phyloP scores from a whole-genome alignment of 2,113 vertebrate species.

The Amblyopsis rosae region DNA sequence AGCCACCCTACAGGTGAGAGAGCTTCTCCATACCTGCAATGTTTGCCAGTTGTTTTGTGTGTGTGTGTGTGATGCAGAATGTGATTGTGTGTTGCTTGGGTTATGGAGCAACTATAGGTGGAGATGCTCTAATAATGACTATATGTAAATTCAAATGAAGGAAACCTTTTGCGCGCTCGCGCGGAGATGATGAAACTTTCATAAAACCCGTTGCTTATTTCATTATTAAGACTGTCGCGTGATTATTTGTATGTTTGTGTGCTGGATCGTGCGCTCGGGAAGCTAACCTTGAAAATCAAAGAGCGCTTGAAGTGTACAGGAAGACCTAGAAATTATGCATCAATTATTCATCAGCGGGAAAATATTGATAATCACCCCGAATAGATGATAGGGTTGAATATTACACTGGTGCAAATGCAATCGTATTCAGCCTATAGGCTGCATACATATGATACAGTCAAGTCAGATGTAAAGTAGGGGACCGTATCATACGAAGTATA shows the following conservation, averaged over 20 bases:
- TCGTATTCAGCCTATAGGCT: background rate
- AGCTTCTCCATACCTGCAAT: too few species aligned
- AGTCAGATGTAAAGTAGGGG: slow-evolving; percentile 17
- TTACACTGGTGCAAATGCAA: background rate
- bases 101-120: slow-evolving; percentile 8
- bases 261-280: background rate
- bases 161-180: background rate
- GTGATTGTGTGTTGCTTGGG: background rate
- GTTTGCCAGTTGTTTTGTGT: background rate
- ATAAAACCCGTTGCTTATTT: slow-evolving; percentile 10
- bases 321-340: background rate
- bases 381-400: background rate
- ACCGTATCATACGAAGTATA: background rate
- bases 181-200: background rate
- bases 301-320: background rate
- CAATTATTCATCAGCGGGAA: background rate
- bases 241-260: background rate
- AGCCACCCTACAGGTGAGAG: too few species aligned
- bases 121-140: background rate
- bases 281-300: slow-evolving; percentile 6
- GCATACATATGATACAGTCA: slow-evolving; percentile 2
- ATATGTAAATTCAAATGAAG: slow-evolving; percentile 8
- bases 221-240: slow-evolving; percentile 16
- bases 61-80: slow-evolving; percentile 29
- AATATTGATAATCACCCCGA: background rate